These are phyloP conservation scores for Cettia cetti DNA, from an alignment of 2,113 vertebrate species.

Conservation along the genomic window DNA sequence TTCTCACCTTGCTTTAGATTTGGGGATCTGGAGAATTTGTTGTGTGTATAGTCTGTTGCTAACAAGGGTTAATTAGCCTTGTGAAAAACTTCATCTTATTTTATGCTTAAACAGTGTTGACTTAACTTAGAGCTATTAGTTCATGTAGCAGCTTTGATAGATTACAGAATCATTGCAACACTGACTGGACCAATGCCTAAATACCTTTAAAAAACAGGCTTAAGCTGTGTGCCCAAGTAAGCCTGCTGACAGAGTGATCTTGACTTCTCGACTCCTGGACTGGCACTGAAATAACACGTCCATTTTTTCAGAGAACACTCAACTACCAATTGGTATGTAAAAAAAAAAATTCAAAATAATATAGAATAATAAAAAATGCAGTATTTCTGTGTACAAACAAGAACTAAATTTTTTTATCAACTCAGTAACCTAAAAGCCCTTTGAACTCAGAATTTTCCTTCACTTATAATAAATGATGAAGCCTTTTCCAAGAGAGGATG, in stretches of 20 bases:
- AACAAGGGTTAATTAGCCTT: slow-evolving; percentile 6
- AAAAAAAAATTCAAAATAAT: background rate
- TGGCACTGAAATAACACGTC: background rate
- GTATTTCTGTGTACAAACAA: background rate
- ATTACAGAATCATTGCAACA: slow-evolving; percentile 54
- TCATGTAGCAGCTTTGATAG: slow-evolving; percentile 47
- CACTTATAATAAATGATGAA: background rate
- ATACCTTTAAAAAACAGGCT: slow-evolving; percentile 10
- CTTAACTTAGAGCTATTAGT: slow-evolving; percentile 45
- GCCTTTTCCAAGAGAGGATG: slow-evolving; percentile 15
- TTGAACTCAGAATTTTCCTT: background rate
- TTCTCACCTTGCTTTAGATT: background rate
- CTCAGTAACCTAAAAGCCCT: background rate
- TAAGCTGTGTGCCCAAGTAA: background rate
- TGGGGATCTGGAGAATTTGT: background rate
- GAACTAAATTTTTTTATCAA: background rate
- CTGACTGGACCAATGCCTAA: slow-evolving; percentile 49
- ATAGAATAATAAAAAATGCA: background rate
- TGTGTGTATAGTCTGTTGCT: background rate
- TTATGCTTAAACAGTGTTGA: slow-evolving; percentile 32
- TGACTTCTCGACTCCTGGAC: background rate
- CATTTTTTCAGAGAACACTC: background rate
- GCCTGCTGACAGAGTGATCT: background rate
- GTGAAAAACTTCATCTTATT: slow-evolving; percentile 8
- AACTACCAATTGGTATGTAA: background rate